Evolutionary conservation across 2,888 invertebrate species (phyloP).

Genomic region (Meloe dianella): DNA sequence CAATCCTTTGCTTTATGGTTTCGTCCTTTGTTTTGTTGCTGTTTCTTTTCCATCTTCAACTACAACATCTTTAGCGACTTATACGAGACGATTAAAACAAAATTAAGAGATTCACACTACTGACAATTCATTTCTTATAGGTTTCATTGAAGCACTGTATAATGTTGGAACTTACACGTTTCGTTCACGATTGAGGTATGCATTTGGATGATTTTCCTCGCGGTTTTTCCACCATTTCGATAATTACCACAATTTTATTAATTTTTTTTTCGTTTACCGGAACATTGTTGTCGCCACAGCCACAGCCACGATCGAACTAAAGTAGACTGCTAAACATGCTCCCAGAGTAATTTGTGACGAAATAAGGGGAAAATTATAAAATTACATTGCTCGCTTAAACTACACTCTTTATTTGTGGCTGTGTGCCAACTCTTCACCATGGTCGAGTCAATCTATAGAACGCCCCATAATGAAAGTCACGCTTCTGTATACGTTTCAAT

Average conservation of each 20-base stretch:
- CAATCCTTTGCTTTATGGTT: constrained; percentile 40
- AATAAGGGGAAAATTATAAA: constrained; percentile 63
- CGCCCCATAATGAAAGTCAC: neutral
- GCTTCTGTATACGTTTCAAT: neutral
- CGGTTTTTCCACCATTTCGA: neutral
- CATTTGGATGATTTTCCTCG: neutral
- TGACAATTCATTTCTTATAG: neutral
- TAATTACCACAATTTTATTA: neutral
- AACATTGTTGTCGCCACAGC: constrained; percentile 54
- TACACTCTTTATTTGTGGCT: constrained; percentile 57
- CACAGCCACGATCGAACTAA: constrained; percentile 57
- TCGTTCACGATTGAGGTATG: neutral
- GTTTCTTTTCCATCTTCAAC: constrained; percentile 7
- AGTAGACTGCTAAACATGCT: constrained; percentile 59
- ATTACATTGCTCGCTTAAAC: constrained; percentile 62
- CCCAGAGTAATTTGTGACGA: constrained; percentile 62
- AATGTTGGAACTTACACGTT: neutral
- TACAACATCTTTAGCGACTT: neutral
- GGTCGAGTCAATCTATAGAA: neutral
- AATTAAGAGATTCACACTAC: constrained; percentile 40
- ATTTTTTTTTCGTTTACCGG: constrained; percentile 17
- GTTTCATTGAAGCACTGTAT: neutral
- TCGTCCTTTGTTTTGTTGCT: constrained; percentile 33
- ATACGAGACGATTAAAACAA: constrained; percentile 42
- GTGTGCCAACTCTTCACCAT: constrained; percentile 45